A percentile compares a stretch with the other conserved stretches of the same genome.
phyloP scores from a whole-genome alignment of 2,888 invertebrate genomes.

The Falcaria lacertinaria region DNA sequence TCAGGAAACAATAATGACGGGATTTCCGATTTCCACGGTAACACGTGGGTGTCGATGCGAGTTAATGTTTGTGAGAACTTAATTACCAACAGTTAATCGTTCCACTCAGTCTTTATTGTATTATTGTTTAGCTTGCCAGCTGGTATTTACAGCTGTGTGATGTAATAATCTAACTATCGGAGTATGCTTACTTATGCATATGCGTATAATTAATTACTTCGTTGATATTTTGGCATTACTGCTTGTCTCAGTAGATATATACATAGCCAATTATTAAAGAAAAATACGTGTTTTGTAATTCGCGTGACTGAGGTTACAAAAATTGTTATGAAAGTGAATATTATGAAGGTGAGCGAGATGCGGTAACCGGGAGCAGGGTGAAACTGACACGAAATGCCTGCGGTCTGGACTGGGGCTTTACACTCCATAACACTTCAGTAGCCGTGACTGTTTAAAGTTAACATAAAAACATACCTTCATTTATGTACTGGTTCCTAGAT shows the following conservation, averaged over 20 bases:
- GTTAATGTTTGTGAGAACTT: conserved; percentile 50
- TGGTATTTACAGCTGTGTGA: background rate
- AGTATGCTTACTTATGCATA: background rate
- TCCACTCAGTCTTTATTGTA: conserved; percentile 29
- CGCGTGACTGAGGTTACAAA: conserved; percentile 27
- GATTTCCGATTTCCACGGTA: conserved; percentile 70
- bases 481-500: background rate
- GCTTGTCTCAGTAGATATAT: background rate
- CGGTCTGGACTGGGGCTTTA: conserved; percentile 28
- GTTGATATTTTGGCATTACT: background rate
- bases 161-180: background rate
- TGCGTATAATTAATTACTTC: background rate
- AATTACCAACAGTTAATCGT: conserved; percentile 58
- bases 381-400: conserved; percentile 51
- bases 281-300: conserved; percentile 32
- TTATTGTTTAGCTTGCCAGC: background rate
- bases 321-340: conserved; percentile 58
- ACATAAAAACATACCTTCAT: too few relatives aligned
- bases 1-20: conserved; percentile 62
- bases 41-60: conserved; percentile 36
- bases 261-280: conserved; percentile 15
- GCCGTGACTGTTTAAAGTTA: background rate
- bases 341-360: conserved; percentile 52
- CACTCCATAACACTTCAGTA: background rate
- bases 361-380: conserved; percentile 48